Evolutionary conservation across 2,797 vertebrate genomes (phyloP), one percentile per base, ranked within the genome.

Genomic region (Siniperca undulata): DNA sequence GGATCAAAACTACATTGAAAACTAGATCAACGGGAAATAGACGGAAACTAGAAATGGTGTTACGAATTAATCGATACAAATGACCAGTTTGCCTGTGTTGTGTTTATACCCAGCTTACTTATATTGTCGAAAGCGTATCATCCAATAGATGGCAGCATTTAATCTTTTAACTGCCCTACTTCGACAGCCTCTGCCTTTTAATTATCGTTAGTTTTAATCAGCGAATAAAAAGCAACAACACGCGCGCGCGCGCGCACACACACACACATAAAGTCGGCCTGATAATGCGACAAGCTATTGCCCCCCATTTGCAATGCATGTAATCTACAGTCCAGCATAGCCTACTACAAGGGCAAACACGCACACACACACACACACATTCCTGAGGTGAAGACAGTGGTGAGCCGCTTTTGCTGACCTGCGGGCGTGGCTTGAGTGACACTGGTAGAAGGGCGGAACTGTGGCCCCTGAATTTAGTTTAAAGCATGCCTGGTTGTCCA

Each of bases 381-480:
- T 42, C 14, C 7, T 4, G n/a, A 48, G 44, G 8, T n/a, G 55
- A 59, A 12, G 2, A 42, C 11, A 38, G 34, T 27, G 14, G 48
- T 30, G 53, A 36, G 36, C 17, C n/a, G 27, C 2, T 12, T 27
- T 58, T 38, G 7, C 44, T 17, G 40, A 70, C 70, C 27, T 62
- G 72, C 14, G 83, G 95, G 95, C 92, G 94, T 85, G 92, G 90
- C 87, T 82, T 90, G 12, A 3, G 56, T 89, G 87, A 87, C 85
- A 74, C 56, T 3, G 72, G 56, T 16, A 59, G 64, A 72, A 77
- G 75, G 94, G 94, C 92, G 93, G 94, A 75, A 8, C 92, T 74
- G 24, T 60, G 67, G 70, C 71, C 77, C 69, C 52, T 24, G 42
- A 55, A 8, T 85, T 64, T n/a, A 38, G 38, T 91, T 95, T 94